These are phyloP conservation scores for Adelges cooleyi DNA, from an alignment of 1,140 invertebrate species.

Conservation along the genomic window DNA sequence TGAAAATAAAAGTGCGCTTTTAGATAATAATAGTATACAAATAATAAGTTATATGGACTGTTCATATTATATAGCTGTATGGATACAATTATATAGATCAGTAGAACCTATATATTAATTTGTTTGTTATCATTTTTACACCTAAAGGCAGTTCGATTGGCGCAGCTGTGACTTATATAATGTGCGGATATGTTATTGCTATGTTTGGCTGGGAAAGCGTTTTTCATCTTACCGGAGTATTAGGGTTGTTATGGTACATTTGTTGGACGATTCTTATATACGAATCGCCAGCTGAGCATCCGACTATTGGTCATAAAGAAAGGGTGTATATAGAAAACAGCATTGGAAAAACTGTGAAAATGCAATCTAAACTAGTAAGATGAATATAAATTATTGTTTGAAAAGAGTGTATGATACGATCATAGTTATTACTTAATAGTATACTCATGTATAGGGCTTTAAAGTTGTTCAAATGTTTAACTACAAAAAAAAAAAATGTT, in stretches of 20 bases:
- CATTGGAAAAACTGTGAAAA: not conserved
- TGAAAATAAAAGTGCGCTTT: no score
- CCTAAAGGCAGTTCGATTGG: constrained; percentile 52
- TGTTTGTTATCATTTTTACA: no score
- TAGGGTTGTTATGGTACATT: constrained; percentile 63
- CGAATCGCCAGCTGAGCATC: constrained; percentile 64
- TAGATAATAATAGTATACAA: no score
- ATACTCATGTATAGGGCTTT: no score
- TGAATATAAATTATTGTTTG: not conserved
- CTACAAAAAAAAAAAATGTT: constrained; percentile 22
- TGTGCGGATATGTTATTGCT: constrained; percentile 54
- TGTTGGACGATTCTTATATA: constrained; percentile 62
- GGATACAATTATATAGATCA: no score
- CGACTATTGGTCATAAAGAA: constrained; percentile 59
- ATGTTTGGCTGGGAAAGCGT: constrained; percentile 59
- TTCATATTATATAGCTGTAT: no score
- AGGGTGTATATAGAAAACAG: constrained; percentile 5
- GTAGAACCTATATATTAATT: no score
- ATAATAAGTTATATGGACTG: no score
- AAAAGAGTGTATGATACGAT: no score
- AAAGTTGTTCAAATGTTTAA: no score
- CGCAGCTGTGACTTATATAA: constrained; percentile 53
- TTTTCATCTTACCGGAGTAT: constrained; percentile 56
- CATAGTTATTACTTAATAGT: no score
- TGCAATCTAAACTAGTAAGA: constrained; percentile 2